phyloP scores from a whole-genome alignment of 2,113 vertebrate genomes.

The Grammomys surdaster region DNA sequence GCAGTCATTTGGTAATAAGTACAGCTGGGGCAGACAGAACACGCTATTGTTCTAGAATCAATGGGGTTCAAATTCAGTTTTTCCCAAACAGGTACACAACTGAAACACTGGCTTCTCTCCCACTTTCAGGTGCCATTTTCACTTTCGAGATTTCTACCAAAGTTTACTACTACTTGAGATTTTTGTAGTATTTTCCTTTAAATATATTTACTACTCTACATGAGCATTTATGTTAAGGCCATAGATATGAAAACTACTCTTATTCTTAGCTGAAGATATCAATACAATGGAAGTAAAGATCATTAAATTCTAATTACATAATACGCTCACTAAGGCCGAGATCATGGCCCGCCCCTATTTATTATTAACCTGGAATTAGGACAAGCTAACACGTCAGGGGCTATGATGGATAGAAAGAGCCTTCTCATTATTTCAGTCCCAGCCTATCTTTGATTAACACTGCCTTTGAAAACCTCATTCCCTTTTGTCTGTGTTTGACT shows the following conservation, averaged over 20 bases:
- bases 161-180: background rate
- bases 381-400: background rate
- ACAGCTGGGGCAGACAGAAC: background rate
- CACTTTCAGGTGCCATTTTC: background rate
- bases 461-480: background rate
- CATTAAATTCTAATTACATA: background rate
- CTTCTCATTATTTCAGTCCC: too few relatives aligned
- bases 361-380: background rate
- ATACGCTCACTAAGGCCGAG: background rate
- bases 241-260: background rate
- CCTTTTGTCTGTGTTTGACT: background rate
- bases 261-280: conserved; percentile 16
- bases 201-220: background rate
- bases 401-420: background rate
- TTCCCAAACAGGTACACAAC: background rate
- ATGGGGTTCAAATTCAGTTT: background rate
- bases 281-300: conserved; percentile 31
- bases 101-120: background rate
- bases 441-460: background rate
- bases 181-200: background rate
- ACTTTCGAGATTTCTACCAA: background rate
- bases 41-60: conserved; percentile 14
- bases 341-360: background rate
- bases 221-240: background rate
- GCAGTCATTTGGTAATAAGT: background rate